Conservation (phyloP, 2,888 invertebrate genomes). For the Hydropsyche betteni region DNA sequence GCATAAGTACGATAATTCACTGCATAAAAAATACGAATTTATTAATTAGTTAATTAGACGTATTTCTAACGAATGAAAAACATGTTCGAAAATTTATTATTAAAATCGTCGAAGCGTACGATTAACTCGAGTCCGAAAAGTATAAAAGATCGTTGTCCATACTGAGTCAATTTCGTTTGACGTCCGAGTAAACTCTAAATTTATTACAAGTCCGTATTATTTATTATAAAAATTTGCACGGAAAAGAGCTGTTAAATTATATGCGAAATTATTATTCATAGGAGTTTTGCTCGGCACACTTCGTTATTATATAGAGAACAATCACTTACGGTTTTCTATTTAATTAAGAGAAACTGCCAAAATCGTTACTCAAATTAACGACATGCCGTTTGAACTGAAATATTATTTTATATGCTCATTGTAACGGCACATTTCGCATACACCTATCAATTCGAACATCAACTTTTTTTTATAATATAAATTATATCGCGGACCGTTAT, state of each 20-base stretch:
- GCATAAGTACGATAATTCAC: no score
- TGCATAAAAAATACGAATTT: background rate
- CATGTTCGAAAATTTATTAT: background rate
- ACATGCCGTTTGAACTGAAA: conserved; percentile 29
- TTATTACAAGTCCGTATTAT: no score
- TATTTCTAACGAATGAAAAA: background rate
- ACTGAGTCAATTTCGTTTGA: no score
- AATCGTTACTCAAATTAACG: conserved; percentile 23
- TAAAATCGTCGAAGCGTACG: background rate
- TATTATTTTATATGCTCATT: background rate
- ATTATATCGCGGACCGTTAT: conserved; percentile 16
- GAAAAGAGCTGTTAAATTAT: no score
- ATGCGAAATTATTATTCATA: conserved; percentile 16
- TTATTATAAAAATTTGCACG: conserved; percentile 4
- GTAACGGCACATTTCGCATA: conserved; percentile 12
- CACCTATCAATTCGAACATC: conserved; percentile 1
- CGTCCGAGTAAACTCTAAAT: no score
- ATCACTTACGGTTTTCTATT: conserved; percentile 30
- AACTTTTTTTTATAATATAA: background rate
- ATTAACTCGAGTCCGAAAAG: no score
- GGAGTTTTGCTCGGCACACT: background rate
- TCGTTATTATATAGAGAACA: background rate
- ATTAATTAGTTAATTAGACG: background rate
- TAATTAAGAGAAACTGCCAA: conserved; percentile 29
- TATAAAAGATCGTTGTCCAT: no score